These are phyloP conservation scores for Eueides isabella DNA, from an alignment of 1,140 invertebrate genomes.

Conservation along the genomic window DNA sequence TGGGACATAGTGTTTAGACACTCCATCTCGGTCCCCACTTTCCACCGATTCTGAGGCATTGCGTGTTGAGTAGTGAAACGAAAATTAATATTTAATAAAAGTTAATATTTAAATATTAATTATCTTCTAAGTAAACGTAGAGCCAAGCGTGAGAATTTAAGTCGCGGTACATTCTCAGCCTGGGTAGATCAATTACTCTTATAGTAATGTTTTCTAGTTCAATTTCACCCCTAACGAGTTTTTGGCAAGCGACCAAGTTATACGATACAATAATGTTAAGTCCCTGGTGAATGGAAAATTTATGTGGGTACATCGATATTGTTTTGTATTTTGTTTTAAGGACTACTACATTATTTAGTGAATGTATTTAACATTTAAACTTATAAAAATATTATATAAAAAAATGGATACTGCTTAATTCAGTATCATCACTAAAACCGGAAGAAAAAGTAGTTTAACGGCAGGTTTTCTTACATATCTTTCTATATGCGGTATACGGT, in stretches of 20 bases:
- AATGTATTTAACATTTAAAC: neutral
- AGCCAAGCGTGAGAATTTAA: neutral
- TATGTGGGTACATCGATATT: neutral
- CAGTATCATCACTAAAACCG: too few relatives aligned
- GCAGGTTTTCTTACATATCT: too few relatives aligned
- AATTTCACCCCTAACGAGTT: constrained; percentile 24
- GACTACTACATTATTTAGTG: neutral
- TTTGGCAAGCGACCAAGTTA: constrained; percentile 23
- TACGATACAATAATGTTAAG: constrained; percentile 22
- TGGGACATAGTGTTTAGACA: neutral
- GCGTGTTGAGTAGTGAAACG: too few relatives aligned
- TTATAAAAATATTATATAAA: too few relatives aligned
- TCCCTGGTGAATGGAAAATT: neutral
- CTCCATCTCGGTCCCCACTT: neutral
- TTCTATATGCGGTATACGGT: too few relatives aligned
- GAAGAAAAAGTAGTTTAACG: too few relatives aligned
- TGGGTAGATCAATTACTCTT: neutral
- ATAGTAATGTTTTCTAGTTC: constrained; percentile 14
- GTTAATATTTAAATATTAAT: neutral
- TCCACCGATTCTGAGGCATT: too few relatives aligned
- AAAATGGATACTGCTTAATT: too few relatives aligned
- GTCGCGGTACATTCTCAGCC: neutral
- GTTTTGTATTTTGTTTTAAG: neutral
- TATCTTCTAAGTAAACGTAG: neutral
- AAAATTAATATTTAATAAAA: too few relatives aligned